Base-by-base conservation (phyloP, 1,140 invertebrate species). In the Drosophila trapezifrons region DNA sequence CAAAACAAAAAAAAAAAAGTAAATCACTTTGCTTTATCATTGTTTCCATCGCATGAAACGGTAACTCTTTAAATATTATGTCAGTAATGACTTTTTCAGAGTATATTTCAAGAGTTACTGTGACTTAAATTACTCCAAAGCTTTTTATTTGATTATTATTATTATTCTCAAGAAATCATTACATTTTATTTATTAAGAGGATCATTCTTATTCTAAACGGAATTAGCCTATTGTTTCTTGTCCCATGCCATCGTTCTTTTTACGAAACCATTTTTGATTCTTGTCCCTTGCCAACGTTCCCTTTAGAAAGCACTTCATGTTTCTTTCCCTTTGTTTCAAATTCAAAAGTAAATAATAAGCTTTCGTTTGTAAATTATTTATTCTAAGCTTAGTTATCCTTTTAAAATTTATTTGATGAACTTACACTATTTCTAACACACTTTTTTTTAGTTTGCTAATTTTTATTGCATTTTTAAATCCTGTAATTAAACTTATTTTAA, bases 41-140 rank as follows among this genome's bases (percentile, higher is more conserved):
- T n/a, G 12, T 56, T 18, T 56, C 22, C 22, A 42, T 42, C 22
- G n/a, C 17, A 13, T 27, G 15, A 25, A 56, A 54, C 17, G 13
- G 17, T 22, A 38, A 29, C 12, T 17, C 22, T 27, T 35, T 13
- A 1, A 18, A n/a, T 29, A 35, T 63, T 63, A 63, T 63, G 52
- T 58, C 51, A 29, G 35, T 63, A 62, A 62, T 62, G 51, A 20
- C n/a, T 62, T 40, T 62, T 18, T 27, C n/a, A n/a, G 15, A 15
- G 12, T 17, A 8, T 15, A 13, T n/a, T 9, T 17, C 12, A 15
- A 13, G 8, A 45, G 7, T 18, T 42, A 0, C 12, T 15, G 5
- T 49, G n/a, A n/a, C n/a, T n/a, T n/a, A n/a, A n/a, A n/a, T n/a
- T n/a, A 27, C 9, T 27, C 32, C 4, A 29, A 18, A 49, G 47